Conservation (phyloP, 2,797 vertebrate genomes). For the Hapalemur alaotrensis region DNA sequence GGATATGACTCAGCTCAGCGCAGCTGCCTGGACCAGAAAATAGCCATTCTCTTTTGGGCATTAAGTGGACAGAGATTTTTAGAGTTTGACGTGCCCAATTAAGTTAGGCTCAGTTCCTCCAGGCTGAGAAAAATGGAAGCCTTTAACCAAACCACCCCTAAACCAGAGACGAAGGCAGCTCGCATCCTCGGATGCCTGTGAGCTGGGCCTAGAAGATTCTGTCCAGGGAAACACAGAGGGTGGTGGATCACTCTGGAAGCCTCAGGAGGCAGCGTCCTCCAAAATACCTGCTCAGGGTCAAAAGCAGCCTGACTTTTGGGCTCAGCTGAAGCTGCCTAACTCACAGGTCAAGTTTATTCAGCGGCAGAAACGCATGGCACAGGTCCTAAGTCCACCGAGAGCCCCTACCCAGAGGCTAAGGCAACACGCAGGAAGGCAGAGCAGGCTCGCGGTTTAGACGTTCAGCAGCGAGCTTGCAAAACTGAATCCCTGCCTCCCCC, state of each 20-base stretch:
- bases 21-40: slow-evolving; percentile 1
- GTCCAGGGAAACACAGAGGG: background rate
- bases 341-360: background rate
- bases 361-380: background rate
- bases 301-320: background rate
- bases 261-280: background rate
- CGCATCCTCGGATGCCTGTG: background rate
- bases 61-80: background rate
- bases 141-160: background rate
- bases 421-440: too few relatives aligned
- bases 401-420: background rate
- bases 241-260: background rate
- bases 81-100: slow-evolving; percentile 1
- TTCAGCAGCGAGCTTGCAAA: background rate
- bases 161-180: background rate
- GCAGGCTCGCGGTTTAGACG: background rate
- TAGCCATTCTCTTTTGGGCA: background rate
- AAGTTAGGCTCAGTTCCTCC: background rate
- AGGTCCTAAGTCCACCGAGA: background rate
- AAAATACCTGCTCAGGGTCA: background rate
- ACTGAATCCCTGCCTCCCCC: background rate
- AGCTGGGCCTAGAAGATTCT: background rate
- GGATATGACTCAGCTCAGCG: background rate
- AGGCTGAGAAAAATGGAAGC: background rate
- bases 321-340: background rate